Conservation (phyloP, 2,113 vertebrate species). For the Mus spicilegus region DNA sequence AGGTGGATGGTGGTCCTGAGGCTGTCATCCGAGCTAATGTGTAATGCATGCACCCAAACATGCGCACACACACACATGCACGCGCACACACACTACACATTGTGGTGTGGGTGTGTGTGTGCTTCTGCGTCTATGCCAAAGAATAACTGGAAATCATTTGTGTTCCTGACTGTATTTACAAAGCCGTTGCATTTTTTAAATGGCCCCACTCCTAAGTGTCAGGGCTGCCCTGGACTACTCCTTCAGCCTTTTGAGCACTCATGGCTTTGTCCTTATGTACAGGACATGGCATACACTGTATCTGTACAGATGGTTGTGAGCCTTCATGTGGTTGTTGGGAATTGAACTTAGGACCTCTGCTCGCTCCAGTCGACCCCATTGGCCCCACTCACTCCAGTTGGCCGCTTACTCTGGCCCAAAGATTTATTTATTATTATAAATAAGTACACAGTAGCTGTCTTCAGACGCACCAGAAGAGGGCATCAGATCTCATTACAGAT, state of each 20-base stretch:
- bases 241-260: not conserved
- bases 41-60: not conserved
- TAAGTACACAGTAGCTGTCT: too few species aligned
- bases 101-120: not conserved
- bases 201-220: not conserved
- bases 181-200: not conserved
- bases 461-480: too few species aligned
- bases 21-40: not conserved
- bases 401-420: too few species aligned
- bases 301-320: too few species aligned
- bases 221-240: not conserved
- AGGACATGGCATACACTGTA: not conserved
- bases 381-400: too few species aligned
- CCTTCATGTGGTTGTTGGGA: too few species aligned
- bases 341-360: too few species aligned
- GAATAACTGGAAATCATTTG: not conserved
- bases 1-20: not conserved
- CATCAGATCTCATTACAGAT: too few species aligned
- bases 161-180: not conserved
- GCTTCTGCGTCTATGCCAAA: not conserved
- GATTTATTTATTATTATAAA: too few species aligned
- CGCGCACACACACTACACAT: not conserved
- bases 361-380: too few species aligned
- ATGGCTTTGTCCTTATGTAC: not conserved
- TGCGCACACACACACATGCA: not conserved